Conservation (phyloP, 2,113 vertebrate species). For the Kryptolebias marmoratus region DNA sequence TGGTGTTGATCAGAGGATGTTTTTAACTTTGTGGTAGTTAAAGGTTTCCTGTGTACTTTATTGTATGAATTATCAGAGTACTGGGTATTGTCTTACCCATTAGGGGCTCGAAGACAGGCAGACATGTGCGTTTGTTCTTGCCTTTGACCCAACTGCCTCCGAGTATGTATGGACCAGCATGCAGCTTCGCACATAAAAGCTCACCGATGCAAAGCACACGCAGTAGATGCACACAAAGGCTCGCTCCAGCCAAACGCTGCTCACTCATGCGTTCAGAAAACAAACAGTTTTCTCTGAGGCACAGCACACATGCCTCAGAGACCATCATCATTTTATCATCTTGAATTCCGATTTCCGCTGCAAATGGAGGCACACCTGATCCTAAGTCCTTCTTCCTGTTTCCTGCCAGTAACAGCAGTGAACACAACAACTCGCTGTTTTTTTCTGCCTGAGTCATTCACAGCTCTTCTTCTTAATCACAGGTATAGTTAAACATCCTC, state of each 20-base stretch:
- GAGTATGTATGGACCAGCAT: not conserved
- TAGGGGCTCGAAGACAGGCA: not conserved
- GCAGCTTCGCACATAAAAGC: not conserved
- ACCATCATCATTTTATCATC: not conserved
- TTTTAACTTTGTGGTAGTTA: slow-evolving; percentile 3
- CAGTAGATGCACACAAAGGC: slow-evolving; percentile 23
- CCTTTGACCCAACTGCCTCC: not conserved
- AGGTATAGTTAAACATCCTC: not conserved
- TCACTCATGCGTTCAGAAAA: slow-evolving; percentile 43
- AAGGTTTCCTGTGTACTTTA: not conserved
- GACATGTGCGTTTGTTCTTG: slow-evolving; percentile 8
- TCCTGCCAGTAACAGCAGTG: slow-evolving; percentile 14
- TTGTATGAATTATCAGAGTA: too few species aligned
- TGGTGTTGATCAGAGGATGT: not conserved
- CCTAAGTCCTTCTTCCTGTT: slow-evolving; percentile 5
- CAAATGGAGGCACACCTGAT: slow-evolving; percentile 46
- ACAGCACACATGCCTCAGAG: not conserved
- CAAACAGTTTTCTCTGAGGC: slow-evolving; percentile 33
- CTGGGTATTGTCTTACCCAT: not conserved
- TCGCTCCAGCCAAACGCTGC: slow-evolving; percentile 23
- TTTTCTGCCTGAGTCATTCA: slow-evolving; percentile 11
- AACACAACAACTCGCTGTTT: slow-evolving; percentile 7
- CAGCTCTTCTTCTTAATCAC: not conserved
- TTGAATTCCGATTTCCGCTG: slow-evolving; percentile 5
- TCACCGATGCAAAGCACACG: slow-evolving; percentile 41